Evolutionary conservation across 1,140 invertebrate species (phyloP), one percentile per base, ranked within the genome.

Genomic region (Agrilus planipennis): DNA sequence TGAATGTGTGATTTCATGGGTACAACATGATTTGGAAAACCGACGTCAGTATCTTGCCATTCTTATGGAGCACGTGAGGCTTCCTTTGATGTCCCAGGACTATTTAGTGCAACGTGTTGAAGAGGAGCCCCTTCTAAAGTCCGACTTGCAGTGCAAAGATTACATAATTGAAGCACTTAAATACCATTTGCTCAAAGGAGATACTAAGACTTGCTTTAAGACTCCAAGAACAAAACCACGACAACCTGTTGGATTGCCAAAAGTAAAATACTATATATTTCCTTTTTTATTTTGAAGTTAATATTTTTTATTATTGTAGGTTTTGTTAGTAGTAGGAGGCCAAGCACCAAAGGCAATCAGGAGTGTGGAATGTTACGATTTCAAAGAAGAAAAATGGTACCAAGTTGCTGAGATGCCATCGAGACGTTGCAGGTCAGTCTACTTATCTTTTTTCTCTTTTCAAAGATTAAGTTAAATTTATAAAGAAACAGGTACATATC

Each of bases 301-400:
- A 19, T 18, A 9, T 22, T 39, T 78, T 76, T 75, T 89, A 34
- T 64, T 93, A 51, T 64, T 93, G 6, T 11, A 41, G 39, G 41
- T 42, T 11, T 19, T 44, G 14, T 34, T 44, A 15, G 89, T 92
- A 16, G 89, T 94, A 41, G 91, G 92, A 25, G 92, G 92, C 1
- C 92, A 96, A 68, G 90, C 91, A 20, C 92, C 92, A 1, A 96
- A 96, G 68, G 91, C 91, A 0, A 91, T 93, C 45, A 74, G 89
- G 41, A 88, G 83, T 52, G 89, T 92, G 27, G 89, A 93, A 62
- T 88, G 84, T 62, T 91, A 81, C 61, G 86, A 91, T 66, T 81
- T 92, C 55, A 81, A 84, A 45, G 76, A 84, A 50, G 85, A 87
- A 53, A 69, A 71, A 23, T 85, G 82, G 82, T 80, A 77, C 53